A percentile compares a stretch with the other conserved stretches of the same genome.
phyloP scores from a whole-genome alignment of 2,113 vertebrate genomes.

The Callaeas wilsoni region DNA sequence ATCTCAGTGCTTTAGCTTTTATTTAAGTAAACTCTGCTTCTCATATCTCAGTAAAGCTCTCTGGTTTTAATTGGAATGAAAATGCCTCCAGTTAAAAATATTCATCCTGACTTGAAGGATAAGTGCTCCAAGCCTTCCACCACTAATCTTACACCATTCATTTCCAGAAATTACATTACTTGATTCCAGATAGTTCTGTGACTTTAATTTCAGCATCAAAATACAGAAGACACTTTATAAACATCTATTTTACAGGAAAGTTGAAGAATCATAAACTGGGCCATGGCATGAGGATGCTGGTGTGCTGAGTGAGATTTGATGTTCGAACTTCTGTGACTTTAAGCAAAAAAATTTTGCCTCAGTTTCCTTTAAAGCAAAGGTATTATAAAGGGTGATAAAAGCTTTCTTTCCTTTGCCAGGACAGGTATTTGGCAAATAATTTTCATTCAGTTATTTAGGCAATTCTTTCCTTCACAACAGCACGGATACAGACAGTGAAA shows the following conservation, averaged over 20 bases:
- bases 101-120: neutral
- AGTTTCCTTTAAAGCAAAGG: neutral
- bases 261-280: neutral
- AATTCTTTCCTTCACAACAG: neutral
- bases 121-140: neutral
- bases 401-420: neutral
- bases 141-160: neutral
- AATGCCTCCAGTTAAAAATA: neutral
- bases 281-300: accelerated
- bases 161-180: neutral
- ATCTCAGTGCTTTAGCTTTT: neutral
- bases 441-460: neutral
- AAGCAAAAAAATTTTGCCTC: neutral
- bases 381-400: neutral
- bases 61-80: neutral
- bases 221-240: neutral
- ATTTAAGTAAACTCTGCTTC: neutral
- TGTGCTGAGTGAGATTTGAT: neutral
- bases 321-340: neutral
- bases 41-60: neutral
- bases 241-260: neutral
- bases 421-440: neutral
- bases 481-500: neutral
- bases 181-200: neutral
- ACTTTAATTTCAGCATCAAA: neutral